Evolutionary conservation across 2,797 vertebrate species (phyloP), one percentile per base, ranked within the genome.

Genomic region (Syngnathus acus): DNA sequence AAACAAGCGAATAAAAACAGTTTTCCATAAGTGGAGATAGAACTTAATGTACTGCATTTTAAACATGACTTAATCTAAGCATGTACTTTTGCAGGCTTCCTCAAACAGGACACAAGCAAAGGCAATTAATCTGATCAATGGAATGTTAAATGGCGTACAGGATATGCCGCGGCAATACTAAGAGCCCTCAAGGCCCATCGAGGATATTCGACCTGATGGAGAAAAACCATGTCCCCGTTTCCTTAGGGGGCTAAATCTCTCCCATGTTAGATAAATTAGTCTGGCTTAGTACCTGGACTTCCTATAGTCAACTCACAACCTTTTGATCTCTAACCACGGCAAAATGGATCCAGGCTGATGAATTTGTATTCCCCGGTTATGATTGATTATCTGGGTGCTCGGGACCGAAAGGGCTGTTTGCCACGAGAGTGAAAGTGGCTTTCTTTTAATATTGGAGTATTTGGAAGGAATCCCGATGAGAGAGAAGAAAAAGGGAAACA

Each of bases 331-430:
- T 91, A 93, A 92, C 92, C 91, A 92, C 89, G 89, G 77, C 91
- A 94, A 98, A 98, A 98, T 97, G 94, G 95, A 97, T 96, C 94
- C 95, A 98, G 95, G 94, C 93, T 97, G 95, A 96, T 94, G 95
- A 95, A 95, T 95, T 93, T 92, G 93, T 94, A 93, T 91, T 77
- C 77, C 93, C 76, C 84, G 90, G 89, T 92, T 93, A 93, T 96
- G 94, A 97, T 95, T 93, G 93, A 98, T 97, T 93, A 91, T 87
- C 87, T 68, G 72, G 76, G 55, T 42, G 84, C 89, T 86, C 60
- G 39, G 86, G 90, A 91, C 77, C 86, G 93, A 94, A 93, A 92
- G 90, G 85, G 80, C 81, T 84, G 73, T 72, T 74, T 67, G 60
- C 60, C 60, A 16, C 40, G 16, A 5, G 13, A 23, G 40, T 26